Conservation (phyloP, 2,888 invertebrate genomes). For the Limnephilus auricula region DNA sequence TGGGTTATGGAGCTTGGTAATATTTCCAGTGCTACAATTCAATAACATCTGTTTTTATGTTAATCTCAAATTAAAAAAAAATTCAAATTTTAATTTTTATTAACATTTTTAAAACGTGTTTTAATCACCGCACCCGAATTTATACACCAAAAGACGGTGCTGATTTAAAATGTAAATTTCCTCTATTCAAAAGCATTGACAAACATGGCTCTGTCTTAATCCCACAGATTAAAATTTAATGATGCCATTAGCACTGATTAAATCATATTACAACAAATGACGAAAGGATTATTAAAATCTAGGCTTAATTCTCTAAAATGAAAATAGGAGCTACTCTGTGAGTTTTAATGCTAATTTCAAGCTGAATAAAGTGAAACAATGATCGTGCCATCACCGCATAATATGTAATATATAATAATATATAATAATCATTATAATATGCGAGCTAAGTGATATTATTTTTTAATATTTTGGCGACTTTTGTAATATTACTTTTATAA, state of each 20-base stretch:
- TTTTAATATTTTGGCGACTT: not conserved
- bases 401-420: no score
- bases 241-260: conserved; percentile 7
- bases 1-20: not conserved
- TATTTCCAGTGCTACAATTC: not conserved
- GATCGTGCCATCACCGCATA: not conserved
- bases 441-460: not conserved
- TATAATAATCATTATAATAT: not conserved
- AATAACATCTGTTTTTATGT: not conserved
- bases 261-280: conserved; percentile 17
- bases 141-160: not conserved
- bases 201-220: not conserved
- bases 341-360: not conserved
- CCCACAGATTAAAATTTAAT: conserved; percentile 10
- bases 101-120: not conserved
- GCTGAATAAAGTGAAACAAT: not conserved
- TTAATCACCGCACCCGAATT: not conserved
- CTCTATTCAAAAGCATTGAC: conserved; percentile 24
- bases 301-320: conserved; percentile 15
- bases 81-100: not conserved
- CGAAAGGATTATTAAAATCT: conserved; percentile 26
- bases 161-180: conserved; percentile 5
- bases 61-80: not conserved
- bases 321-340: not conserved
- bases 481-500: not conserved